Percentiles rank a stretch among this genome's conserved stretches.
These are phyloP conservation scores for Ceyx margarethae DNA, from an alignment of 2,113 vertebrate genomes.

Conservation along the genomic window DNA sequence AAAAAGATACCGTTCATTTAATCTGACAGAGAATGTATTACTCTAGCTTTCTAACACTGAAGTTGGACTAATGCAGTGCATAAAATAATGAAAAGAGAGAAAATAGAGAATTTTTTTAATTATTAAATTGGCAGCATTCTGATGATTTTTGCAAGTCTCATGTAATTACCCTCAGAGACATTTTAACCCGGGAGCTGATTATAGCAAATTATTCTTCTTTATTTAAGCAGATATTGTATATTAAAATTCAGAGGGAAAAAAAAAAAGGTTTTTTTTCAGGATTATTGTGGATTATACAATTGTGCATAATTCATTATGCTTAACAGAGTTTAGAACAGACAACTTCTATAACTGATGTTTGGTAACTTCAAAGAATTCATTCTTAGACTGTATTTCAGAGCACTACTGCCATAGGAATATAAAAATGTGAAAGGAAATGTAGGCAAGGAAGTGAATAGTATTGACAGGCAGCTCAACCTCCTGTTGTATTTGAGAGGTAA, in stretches of 20 bases:
- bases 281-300: background rate
- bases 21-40: background rate
- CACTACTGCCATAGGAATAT: background rate
- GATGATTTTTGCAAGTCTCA: background rate
- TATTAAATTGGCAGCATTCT: background rate
- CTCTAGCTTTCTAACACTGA: background rate
- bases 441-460: background rate
- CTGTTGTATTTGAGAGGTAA: background rate
- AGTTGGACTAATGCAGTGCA: background rate
- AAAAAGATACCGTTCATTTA: background rate
- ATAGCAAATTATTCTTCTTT: background rate
- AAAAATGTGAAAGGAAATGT: accelerated
- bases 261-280: background rate
- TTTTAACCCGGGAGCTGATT: background rate
- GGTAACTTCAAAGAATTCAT: background rate
- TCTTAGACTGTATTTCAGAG: background rate
- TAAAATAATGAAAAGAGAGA: background rate
- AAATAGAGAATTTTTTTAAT: background rate
- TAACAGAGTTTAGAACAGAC: background rate
- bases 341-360: background rate
- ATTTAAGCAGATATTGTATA: background rate
- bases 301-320: background rate
- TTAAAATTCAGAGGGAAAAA: background rate
- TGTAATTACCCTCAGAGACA: background rate
- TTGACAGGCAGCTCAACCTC: background rate